A percentile compares a stretch with the other conserved stretches of the same genome.
Evolutionary conservation across 2,888 invertebrate genomes (phyloP).

Genomic region (Panopea generosa): DNA sequence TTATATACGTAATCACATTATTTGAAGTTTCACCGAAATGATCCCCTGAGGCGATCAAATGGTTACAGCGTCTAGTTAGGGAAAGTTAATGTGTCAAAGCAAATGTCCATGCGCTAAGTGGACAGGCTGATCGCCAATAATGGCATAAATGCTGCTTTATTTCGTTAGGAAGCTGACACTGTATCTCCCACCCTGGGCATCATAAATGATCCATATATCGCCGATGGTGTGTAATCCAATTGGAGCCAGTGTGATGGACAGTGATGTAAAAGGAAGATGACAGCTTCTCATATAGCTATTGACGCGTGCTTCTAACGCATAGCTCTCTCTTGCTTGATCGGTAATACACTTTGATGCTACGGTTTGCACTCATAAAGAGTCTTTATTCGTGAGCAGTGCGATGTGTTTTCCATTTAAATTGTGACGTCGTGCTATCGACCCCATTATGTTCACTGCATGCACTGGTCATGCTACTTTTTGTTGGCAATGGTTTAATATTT

Average conservation of each 20-base stretch:
- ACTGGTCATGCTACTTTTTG: too few relatives aligned
- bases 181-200: constrained; percentile 29
- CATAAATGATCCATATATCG: constrained; percentile 35
- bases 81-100: constrained; percentile 54
- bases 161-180: constrained; percentile 49
- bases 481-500: too few relatives aligned
- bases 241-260: constrained; percentile 20
- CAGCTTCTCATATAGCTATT: background rate
- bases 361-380: too few relatives aligned
- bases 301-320: constrained; percentile 8
- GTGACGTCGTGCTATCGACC: too few relatives aligned
- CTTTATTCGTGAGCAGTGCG: too few relatives aligned
- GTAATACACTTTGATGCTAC: too few relatives aligned
- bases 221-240: constrained; percentile 22
- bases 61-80: constrained; percentile 32
- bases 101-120: constrained; percentile 49
- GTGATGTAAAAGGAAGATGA: constrained; percentile 12
- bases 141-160: constrained; percentile 43
- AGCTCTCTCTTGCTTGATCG: background rate
- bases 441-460: too few relatives aligned
- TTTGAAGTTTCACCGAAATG: constrained; percentile 11
- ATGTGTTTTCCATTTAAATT: too few relatives aligned
- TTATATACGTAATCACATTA: constrained; percentile 42
- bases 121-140: constrained; percentile 9
- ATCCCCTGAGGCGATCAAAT: constrained; percentile 43